Conservation (phyloP, 2,888 invertebrate genomes). For the Noctua janthe region DNA sequence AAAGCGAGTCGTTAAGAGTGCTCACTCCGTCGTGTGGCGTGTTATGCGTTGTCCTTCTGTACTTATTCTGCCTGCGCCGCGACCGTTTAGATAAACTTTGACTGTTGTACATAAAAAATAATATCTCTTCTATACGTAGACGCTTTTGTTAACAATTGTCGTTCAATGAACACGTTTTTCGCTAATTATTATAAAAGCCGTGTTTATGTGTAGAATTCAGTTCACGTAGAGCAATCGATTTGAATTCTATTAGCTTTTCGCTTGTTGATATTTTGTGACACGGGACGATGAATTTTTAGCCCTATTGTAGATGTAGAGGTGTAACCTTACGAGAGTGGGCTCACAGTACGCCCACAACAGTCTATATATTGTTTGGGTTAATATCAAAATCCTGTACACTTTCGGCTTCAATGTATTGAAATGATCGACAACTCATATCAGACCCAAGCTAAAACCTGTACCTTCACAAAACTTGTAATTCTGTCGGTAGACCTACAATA, state of each 20-base stretch:
- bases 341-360: not conserved
- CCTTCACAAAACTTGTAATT: conserved; percentile 5
- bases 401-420: conserved; percentile 1
- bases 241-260: conserved; percentile 3
- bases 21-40: not conserved
- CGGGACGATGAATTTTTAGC: not conserved
- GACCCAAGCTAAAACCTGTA: not conserved
- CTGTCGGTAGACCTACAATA: conserved; percentile 9
- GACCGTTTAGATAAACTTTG: conserved; percentile 57
- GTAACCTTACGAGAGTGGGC: not conserved
- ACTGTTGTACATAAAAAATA: conserved; percentile 55
- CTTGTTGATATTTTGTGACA: not conserved
- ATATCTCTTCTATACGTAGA: conserved; percentile 46
- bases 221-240: conserved; percentile 2
- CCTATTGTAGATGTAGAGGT: not conserved
- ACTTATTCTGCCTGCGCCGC: not conserved
- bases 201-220: conserved; percentile 5
- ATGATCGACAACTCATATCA: not conserved
- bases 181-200: not conserved
- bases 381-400: conserved; percentile 14
- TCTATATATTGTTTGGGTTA: conserved; percentile 5
- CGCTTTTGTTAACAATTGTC: conserved; percentile 31
- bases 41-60: conserved; percentile 15
- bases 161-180: conserved; percentile 9
- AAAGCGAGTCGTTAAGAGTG: not conserved